A percentile compares a stretch with the other conserved stretches of the same genome.
These are phyloP conservation scores for Atherinomorus stipes DNA, from an alignment of 2,113 vertebrate species.

Conservation along the genomic window DNA sequence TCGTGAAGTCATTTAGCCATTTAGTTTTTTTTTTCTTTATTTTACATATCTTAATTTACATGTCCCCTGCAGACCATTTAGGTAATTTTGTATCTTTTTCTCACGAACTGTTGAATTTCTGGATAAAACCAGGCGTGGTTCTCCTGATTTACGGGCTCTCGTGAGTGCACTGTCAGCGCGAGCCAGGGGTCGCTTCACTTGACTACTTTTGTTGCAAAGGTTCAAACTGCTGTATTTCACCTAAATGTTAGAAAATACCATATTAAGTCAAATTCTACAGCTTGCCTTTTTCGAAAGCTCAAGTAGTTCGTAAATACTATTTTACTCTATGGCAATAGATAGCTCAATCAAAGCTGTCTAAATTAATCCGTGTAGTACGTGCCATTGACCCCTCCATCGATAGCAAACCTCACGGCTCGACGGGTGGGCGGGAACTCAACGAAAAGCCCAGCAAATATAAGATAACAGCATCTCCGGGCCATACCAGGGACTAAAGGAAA, in stretches of 20 bases:
- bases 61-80: not conserved
- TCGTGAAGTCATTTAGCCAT: not conserved
- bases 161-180: too few relatives aligned
- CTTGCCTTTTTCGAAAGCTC: not conserved
- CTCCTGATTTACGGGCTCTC: not conserved
- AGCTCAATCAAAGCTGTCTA: not conserved
- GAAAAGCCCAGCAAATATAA: too few relatives aligned
- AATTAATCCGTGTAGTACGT: constrained; percentile 34
- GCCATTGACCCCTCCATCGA: not conserved
- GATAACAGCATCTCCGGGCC: not conserved
- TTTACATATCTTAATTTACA: not conserved
- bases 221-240: not conserved
- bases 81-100: not conserved
- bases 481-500: constrained; percentile 5
- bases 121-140: not conserved
- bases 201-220: not conserved
- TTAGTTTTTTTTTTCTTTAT: too few relatives aligned
- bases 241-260: not conserved
- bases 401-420: rapidly evolving
- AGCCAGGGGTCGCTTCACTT: not conserved
- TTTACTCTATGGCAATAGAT: not conserved
- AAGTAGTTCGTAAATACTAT: not conserved
- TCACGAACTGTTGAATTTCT: not conserved
- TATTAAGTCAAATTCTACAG: not conserved
- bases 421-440: constrained; percentile 18